Percentiles rank a stretch among this genome's conserved stretches.
Conservation (phyloP, 2,113 vertebrate genomes). For the Oreotrochilus melanogaster region DNA sequence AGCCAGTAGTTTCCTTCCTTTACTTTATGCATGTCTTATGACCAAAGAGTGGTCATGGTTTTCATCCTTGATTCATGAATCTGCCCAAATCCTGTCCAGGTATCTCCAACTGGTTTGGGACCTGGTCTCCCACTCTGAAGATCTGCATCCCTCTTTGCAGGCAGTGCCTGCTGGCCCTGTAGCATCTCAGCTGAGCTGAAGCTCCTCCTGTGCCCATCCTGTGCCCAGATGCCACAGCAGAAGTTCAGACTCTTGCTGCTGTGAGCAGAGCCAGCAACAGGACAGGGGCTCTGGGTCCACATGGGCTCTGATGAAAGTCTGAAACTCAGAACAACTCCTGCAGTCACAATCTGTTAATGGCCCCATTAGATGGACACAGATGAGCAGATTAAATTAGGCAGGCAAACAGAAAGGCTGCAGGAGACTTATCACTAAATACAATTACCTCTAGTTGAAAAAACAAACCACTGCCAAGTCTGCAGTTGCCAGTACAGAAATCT, state of each 20-base stretch:
- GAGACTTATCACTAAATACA: constrained; percentile 6
- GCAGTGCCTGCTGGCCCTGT: background rate
- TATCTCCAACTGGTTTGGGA: background rate
- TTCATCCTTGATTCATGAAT: background rate
- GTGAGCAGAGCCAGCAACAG: accelerated
- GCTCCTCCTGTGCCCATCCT: accelerated
- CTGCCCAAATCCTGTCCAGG: background rate
- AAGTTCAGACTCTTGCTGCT: background rate
- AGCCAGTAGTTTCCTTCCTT: background rate
- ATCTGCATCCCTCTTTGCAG: no score
- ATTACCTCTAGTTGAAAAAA: background rate
- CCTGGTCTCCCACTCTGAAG: background rate
- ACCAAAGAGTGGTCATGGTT: background rate
- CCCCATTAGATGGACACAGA: background rate
- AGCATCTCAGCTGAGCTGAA: background rate
- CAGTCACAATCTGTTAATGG: background rate
- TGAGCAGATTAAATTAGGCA: background rate
- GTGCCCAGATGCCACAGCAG: background rate
- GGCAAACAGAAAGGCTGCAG: constrained; percentile 9
- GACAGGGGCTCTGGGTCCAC: background rate
- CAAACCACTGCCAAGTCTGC: constrained; percentile 14
- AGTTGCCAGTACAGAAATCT: background rate
- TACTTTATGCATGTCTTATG: background rate
- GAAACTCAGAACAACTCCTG: background rate
- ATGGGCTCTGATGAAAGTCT: accelerated